Conservation (phyloP, 2,113 vertebrate species). For the Rhineura floridana region DNA sequence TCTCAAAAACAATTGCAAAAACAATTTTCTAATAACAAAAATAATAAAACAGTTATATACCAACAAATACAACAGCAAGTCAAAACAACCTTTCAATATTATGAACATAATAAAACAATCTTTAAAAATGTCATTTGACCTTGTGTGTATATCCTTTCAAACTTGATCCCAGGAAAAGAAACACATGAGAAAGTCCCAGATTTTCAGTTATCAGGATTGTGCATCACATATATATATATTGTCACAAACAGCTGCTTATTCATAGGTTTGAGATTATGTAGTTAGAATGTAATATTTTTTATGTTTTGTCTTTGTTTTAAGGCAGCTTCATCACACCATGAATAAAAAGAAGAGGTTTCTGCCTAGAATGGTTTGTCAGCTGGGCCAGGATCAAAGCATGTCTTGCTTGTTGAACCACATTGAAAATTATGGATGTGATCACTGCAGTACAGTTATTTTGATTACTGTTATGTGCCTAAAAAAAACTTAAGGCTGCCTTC, state of each 20-base stretch:
- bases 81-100: too few species aligned
- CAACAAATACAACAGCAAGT: too few species aligned
- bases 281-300: constrained; percentile 7
- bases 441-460: constrained; percentile 75
- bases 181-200: neutral
- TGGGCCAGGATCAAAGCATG: constrained; percentile 67
- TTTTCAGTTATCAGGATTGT: neutral
- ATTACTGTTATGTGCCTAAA: constrained; percentile 91
- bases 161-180: too few species aligned
- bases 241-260: neutral
- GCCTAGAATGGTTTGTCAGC: constrained; percentile 45
- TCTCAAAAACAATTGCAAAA: too few species aligned
- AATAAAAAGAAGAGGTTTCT: constrained; percentile 59
- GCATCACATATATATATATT: neutral
- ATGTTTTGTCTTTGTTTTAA: neutral
- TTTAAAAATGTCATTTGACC: neutral
- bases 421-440: constrained; percentile 75
- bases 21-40: too few species aligned
- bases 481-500: constrained; percentile 85
- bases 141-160: neutral
- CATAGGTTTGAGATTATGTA: neutral
- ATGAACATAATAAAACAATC: too few species aligned
- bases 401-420: constrained; percentile 66
- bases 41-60: too few species aligned
- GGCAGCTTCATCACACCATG: constrained; percentile 44